Percentiles rank a stretch among this genome's conserved stretches.
Conservation (phyloP, 64 coral and sea anemone genomes). For the Pocillopora verrucosa region DNA sequence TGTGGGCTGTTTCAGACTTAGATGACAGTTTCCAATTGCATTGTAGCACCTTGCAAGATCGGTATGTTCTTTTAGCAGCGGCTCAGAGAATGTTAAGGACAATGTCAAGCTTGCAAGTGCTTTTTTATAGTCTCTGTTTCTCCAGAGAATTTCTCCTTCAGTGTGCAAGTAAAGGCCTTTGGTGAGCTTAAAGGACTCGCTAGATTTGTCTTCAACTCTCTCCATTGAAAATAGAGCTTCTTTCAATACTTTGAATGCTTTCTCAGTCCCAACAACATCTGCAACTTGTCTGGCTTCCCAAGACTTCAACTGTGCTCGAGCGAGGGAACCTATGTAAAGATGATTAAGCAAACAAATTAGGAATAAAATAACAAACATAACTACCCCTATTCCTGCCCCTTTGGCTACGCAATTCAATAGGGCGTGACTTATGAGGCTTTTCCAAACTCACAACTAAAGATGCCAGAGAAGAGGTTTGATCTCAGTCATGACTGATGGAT, state of each 20-base stretch:
- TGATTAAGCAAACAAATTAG: neutral
- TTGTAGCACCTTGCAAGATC: neutral
- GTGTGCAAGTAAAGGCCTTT: neutral
- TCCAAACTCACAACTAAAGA: no score
- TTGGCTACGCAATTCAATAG: no score
- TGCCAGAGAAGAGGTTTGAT: no score
- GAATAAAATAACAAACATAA: no score
- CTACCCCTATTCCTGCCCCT: no score
- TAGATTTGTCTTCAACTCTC: constrained; percentile 4
- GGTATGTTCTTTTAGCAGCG: neutral
- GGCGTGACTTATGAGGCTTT: no score
- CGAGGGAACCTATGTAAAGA: neutral
- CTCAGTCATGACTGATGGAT: no score
- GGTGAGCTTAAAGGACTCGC: neutral
- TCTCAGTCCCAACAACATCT: neutral
- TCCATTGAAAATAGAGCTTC: neutral
- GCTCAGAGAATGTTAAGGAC: neutral
- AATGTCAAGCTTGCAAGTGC: neutral
- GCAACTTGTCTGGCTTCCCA: neutral
- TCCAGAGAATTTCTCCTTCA: no score
- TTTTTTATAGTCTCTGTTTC: no score
- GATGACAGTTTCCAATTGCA: neutral
- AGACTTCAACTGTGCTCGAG: constrained; percentile 2
- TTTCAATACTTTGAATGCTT: constrained; percentile 22
- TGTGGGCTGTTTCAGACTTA: neutral